phyloP scores from a whole-genome alignment of 2,113 vertebrate genomes.

The Neogale vison region DNA sequence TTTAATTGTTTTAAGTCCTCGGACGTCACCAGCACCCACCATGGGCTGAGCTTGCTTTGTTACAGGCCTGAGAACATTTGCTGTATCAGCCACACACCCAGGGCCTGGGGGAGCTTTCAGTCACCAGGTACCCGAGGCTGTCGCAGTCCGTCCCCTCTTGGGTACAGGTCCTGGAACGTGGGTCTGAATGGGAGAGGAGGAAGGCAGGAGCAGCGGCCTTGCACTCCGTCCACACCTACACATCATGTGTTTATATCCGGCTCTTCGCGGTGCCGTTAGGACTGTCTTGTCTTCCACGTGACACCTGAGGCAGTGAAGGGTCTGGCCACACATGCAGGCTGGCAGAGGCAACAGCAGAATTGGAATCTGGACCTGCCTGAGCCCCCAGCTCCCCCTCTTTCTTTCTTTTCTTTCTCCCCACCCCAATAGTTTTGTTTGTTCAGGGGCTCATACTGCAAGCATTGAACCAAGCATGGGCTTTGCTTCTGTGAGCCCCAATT shows the following conservation, averaged over 20 bases:
- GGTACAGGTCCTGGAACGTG: not conserved
- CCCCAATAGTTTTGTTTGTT: not conserved
- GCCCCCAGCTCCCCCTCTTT: not conserved
- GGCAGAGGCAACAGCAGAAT: not conserved
- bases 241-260: accelerated
- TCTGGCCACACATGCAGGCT: not conserved
- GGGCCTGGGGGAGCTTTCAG: not conserved
- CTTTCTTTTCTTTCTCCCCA: not conserved
- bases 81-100: accelerated
- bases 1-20: constrained; percentile 21
- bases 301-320: not conserved
- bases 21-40: constrained; percentile 31
- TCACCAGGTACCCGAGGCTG: not conserved
- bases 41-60: not conserved
- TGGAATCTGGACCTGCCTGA: not conserved
- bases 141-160: not conserved
- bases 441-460: not conserved
- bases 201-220: not conserved
- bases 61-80: not conserved
- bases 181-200: not conserved
- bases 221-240: not conserved
- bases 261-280: accelerated
- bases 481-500: not conserved
- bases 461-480: not conserved
- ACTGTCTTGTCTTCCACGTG: not conserved